These are phyloP conservation scores for Hirundo rustica DNA, from an alignment of 2,797 vertebrate genomes.

Conservation along the genomic window DNA sequence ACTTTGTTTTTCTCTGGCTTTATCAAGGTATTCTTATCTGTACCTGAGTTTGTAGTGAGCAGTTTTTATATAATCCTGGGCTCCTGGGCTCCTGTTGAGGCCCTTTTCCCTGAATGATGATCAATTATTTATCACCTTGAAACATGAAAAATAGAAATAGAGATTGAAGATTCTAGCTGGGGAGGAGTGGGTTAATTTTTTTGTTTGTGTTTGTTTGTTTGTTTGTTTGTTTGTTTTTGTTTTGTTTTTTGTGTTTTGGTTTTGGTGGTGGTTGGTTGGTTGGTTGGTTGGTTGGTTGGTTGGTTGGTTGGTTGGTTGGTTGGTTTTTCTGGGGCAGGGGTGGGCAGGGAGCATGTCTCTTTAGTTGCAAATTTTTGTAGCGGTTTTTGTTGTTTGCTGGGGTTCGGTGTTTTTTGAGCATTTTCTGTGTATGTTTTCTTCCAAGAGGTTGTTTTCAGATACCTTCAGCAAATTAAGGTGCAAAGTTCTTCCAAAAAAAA, in stretches of 20 bases:
- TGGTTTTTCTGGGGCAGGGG: no score
- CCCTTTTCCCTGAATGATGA: background rate
- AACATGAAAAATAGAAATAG: background rate
- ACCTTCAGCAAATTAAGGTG: background rate
- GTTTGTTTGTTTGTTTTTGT: no score
- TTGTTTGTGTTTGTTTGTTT: background rate
- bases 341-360: fast-evolving
- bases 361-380: background rate
- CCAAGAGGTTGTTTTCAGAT: background rate
- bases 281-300: no score
- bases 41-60: background rate
- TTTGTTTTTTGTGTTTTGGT: no score
- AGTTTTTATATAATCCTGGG: background rate
- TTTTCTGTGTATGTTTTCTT: background rate
- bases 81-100: background rate
- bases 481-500: background rate
- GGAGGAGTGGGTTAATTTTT: background rate
- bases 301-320: no score
- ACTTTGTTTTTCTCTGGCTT: background rate
- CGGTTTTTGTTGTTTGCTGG: background rate
- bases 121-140: background rate
- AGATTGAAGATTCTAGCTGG: background rate
- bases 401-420: background rate
- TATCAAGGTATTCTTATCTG: background rate
- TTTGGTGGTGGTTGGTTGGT: no score